Conservation (phyloP, 1,140 invertebrate genomes). For the Armadillidium nasatum region DNA sequence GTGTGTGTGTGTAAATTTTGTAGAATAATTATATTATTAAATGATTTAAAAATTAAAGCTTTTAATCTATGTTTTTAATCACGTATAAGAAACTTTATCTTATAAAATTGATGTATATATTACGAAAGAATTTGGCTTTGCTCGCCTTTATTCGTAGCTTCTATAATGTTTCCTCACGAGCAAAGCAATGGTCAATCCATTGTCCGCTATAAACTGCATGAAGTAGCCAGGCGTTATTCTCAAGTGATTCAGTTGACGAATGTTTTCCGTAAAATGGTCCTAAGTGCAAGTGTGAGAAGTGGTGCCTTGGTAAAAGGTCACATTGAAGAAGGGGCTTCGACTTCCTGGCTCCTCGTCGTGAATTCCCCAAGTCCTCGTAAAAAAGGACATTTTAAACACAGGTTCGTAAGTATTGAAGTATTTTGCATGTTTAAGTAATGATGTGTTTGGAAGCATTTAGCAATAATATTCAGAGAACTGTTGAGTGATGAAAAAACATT, state of each 20-base stretch:
- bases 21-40: too few species aligned
- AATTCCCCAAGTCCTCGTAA: slow-evolving; percentile 26
- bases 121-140: too few species aligned
- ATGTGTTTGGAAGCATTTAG: too few species aligned
- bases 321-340: slow-evolving; percentile 36
- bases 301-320: not conserved
- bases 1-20: too few species aligned
- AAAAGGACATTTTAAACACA: not conserved
- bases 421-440: too few species aligned
- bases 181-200: not conserved
- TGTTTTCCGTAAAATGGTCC: not conserved
- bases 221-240: not conserved
- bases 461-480: too few species aligned
- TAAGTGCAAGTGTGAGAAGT: not conserved
- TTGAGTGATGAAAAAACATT: too few species aligned
- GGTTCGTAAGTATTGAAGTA: not conserved
- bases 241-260: not conserved
- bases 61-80: too few species aligned
- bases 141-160: too few species aligned
- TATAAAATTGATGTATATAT: too few species aligned
- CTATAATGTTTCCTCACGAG: not conserved
- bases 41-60: too few species aligned
- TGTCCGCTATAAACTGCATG: not conserved
- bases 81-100: too few species aligned
- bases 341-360: slow-evolving; percentile 37